Percentiles rank a stretch among this genome's conserved stretches.
Evolutionary conservation across 1,140 invertebrate species (phyloP).

Genomic region (Bradynema listronoti): DNA sequence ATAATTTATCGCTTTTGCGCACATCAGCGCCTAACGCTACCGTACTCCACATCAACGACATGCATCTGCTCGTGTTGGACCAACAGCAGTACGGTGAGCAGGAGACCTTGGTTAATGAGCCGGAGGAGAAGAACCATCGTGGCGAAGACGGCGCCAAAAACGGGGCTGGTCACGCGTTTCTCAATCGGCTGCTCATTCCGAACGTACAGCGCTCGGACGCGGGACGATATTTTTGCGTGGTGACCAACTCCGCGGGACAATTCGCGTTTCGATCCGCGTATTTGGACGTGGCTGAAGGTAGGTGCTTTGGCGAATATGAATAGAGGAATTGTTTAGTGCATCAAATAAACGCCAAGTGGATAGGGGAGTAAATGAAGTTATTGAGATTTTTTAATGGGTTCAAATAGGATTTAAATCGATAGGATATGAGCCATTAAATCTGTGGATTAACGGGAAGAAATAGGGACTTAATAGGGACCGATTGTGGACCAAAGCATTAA

Average conservation of each 20-base stretch:
- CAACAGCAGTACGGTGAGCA: too few relatives aligned
- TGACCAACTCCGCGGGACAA: conserved; percentile 28
- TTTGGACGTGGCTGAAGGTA: conserved; percentile 14
- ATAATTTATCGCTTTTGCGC: conserved; percentile 8
- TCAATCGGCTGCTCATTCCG: conserved; percentile 26
- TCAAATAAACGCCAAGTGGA: not conserved
- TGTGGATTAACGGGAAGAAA: conserved; percentile 1
- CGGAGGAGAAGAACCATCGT: conserved; percentile 21
- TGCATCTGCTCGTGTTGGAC: conserved; percentile 24
- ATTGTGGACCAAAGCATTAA: too few relatives aligned
- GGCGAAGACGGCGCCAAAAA: conserved; percentile 5
- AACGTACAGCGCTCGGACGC: conserved; percentile 25
- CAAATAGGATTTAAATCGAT: not conserved
- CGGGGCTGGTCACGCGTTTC: conserved; percentile 10
- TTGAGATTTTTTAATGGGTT: conserved; percentile 3
- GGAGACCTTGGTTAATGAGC: too few relatives aligned
- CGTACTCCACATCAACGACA: conserved; percentile 24
- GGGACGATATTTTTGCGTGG: conserved; percentile 30
- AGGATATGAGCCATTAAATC: not conserved
- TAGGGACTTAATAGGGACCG: not conserved
- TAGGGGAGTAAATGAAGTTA: not conserved
- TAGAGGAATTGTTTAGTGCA: not conserved
- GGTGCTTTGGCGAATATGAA: conserved; percentile 12
- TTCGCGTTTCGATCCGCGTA: conserved; percentile 25
- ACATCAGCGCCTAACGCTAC: conserved; percentile 20